phyloP scores from a whole-genome alignment of 2,888 invertebrate genomes.

The Urechis unicinctus region DNA sequence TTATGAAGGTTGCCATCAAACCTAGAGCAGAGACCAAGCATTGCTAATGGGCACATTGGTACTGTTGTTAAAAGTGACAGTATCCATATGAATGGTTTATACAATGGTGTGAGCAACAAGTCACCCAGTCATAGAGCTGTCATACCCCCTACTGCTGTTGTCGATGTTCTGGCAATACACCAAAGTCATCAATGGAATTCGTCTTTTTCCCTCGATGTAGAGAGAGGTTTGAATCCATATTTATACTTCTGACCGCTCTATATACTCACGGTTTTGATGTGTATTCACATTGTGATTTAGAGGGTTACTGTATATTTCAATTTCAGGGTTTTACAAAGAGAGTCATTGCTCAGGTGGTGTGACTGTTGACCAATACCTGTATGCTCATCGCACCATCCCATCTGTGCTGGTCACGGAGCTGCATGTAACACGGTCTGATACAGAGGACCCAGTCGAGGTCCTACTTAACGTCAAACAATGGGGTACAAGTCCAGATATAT shows the following conservation, averaged over 20 bases:
- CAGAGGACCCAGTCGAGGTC: conserved; percentile 9
- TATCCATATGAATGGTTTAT: conserved; percentile 43
- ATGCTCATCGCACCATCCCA: conserved; percentile 35
- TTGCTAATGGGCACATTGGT: not conserved
- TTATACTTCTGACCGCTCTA: too few relatives aligned
- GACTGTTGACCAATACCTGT: conserved; percentile 28
- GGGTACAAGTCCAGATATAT: not conserved
- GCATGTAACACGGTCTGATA: conserved; percentile 14
- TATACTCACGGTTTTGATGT: too few relatives aligned
- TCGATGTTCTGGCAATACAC: conserved; percentile 18
- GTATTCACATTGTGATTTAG: not conserved
- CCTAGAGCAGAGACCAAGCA: not conserved
- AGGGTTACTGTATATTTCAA: not conserved
- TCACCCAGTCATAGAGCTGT: conserved; percentile 34
- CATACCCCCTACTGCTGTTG: conserved; percentile 32
- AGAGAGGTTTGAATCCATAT: too few relatives aligned
- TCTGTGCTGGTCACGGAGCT: conserved; percentile 37
- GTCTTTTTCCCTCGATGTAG: not conserved
- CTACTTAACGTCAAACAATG: not conserved
- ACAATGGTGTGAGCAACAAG: conserved; percentile 31
- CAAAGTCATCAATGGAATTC: too few relatives aligned
- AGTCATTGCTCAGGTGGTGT: conserved; percentile 11
- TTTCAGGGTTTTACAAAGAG: conserved; percentile 18
- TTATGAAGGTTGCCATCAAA: not conserved
- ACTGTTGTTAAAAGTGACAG: not conserved